Evolutionary conservation across 1,140 invertebrate species (phyloP).

Genomic region (Limonius californicus): DNA sequence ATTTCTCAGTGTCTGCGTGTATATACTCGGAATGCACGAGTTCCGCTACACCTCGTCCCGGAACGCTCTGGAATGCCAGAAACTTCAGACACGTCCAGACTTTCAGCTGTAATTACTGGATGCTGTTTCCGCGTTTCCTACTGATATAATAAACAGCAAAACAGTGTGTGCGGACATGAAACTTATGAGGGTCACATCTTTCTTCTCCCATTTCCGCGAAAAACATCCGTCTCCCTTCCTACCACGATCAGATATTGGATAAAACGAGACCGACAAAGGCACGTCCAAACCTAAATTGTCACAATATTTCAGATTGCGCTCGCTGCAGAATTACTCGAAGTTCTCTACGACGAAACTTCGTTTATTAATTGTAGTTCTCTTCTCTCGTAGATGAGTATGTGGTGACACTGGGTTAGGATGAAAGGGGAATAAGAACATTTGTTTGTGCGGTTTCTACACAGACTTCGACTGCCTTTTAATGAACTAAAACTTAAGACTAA

Average conservation of each 20-base stretch:
- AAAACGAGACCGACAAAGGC: neutral
- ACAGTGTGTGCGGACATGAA: conserved; percentile 27
- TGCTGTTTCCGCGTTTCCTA: conserved; percentile 33
- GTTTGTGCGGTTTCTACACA: too few species aligned
- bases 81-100: conserved; percentile 40
- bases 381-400: conserved; percentile 12
- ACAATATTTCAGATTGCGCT: conserved; percentile 18
- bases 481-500: too few species aligned
- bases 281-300: conserved; percentile 7
- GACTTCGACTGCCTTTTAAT: too few species aligned
- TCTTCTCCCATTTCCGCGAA: conserved; percentile 1
- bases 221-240: conserved; percentile 6
- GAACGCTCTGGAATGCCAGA: conserved; percentile 31
- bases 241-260: neutral
- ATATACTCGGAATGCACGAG: conserved; percentile 32
- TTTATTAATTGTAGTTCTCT: conserved; percentile 37
- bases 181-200: conserved; percentile 22
- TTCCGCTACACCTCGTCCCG: conserved; percentile 28
- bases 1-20: conserved; percentile 40
- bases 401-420: neutral
- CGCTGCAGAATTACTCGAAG: conserved; percentile 18
- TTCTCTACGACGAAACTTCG: conserved; percentile 33
- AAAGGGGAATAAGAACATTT: neutral
- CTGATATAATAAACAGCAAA: conserved; percentile 35
- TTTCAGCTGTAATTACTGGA: conserved; percentile 39